Evolutionary conservation across 2,797 vertebrate genomes (phyloP), one percentile per base, ranked within the genome.

Genomic region (Atherinosoma microstoma): DNA sequence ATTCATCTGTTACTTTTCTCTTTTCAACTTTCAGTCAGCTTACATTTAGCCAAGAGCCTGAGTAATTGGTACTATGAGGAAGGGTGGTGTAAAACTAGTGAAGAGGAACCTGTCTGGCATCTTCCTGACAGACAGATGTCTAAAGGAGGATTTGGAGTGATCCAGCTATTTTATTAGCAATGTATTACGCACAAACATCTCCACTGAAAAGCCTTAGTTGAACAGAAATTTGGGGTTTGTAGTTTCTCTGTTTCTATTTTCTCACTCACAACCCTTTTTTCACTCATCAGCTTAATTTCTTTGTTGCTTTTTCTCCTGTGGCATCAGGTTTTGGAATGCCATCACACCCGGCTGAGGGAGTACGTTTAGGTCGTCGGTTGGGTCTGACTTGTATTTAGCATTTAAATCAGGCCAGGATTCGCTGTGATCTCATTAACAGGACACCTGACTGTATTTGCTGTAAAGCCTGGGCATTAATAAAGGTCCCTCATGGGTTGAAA

Each of bases 361-460:
- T 82, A 54, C 69, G 82, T 86, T 84, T 72, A 79, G 78, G 86
- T 83, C 84, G 83, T 24, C 68, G 74, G 69, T 87, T 73, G 64
- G 73, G 79, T 87, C 75, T 87, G 89, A 92, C 90, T 85, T 65
- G 77, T 84, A 87, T 88, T 92, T 89, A 93, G 88, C 88, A 91
- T 92, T 93, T 90, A 93, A 93, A 94, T 91, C 82, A 90, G 84
- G 68, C 78, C 73, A 40, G 66, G 61, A 66, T 78, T 78, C 76
- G 69, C 84, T 88, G 79, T 87, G 88, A 92, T 92, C 92, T 91
- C 84, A 90, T 91, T 92, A 92, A 71, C 62, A 57, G 73, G 66
- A 75, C 81, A 89, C 82, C 88, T 85, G 91, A 88, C 88, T 91
- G 73, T 83, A 87, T 90, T 89, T 90, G 88, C 91, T 90, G 79